Conservation (phyloP, 2,888 invertebrate genomes). For the Euzetes globulus region DNA sequence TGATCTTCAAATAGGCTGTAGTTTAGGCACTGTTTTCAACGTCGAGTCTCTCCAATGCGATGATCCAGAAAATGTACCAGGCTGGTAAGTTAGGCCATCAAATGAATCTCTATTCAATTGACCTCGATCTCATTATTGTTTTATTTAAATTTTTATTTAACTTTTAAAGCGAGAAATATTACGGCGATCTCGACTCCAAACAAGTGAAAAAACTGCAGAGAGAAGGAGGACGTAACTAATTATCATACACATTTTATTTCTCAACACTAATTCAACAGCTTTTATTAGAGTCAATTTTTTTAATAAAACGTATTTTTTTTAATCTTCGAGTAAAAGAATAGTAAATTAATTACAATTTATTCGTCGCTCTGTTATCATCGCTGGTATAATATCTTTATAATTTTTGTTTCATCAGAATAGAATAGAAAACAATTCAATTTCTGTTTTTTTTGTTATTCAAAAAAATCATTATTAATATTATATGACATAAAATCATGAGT, state of each 20-base stretch:
- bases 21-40: constrained; percentile 86
- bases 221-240: constrained; percentile 22
- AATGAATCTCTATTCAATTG: constrained; percentile 27
- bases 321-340: neutral
- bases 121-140: constrained; percentile 1
- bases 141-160: constrained; percentile 45
- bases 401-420: no score
- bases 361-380: neutral
- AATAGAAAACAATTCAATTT: no score
- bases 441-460: no score
- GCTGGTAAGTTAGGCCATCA: constrained; percentile 63
- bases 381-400: neutral
- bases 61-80: constrained; percentile 89
- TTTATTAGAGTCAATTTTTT: neutral
- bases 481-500: no score
- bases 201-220: constrained; percentile 66
- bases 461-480: no score
- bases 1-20: constrained; percentile 56
- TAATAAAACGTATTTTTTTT: neutral
- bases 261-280: neutral
- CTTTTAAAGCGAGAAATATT: constrained; percentile 88
- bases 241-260: neutral
- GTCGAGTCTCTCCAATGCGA: constrained; percentile 88
- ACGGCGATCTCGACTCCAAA: constrained; percentile 89
- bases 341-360: neutral